phyloP scores from a whole-genome alignment of 1,140 invertebrate genomes.

The Pygmarrhopalites habei region DNA sequence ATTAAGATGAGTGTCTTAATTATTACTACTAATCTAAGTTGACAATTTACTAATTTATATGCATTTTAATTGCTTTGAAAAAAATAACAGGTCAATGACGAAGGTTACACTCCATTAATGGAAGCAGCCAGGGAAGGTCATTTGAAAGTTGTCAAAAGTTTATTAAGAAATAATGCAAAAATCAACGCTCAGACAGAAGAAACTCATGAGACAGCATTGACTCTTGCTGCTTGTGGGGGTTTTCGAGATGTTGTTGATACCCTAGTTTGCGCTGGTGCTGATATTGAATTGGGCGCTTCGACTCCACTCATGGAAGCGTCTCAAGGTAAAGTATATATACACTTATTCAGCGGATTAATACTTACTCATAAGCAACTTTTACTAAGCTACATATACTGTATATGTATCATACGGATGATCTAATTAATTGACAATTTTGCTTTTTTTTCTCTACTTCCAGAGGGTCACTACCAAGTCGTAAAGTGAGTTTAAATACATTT shows the following conservation, averaged over 20 bases:
- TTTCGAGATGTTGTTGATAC: slow-evolving; percentile 97
- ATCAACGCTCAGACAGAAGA: slow-evolving; percentile 98
- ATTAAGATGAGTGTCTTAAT: too few species aligned
- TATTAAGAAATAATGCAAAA: slow-evolving; percentile 87
- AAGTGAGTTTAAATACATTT: slow-evolving; percentile 50
- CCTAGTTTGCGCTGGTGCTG: slow-evolving; percentile 88
- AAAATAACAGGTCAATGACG: slow-evolving; percentile 88
- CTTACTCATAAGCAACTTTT: too few species aligned
- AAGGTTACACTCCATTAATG: slow-evolving; percentile 99
- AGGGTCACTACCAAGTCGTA: slow-evolving; percentile 61
- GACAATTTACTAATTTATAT: too few species aligned
- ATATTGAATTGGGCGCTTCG: slow-evolving; percentile 90
- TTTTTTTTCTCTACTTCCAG: too few species aligned
- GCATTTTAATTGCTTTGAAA: too few species aligned
- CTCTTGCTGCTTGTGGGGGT: slow-evolving; percentile 92
- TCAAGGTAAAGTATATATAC: too few species aligned
- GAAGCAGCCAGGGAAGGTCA: slow-evolving; percentile 97
- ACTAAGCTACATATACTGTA: too few species aligned
- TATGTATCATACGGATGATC: too few species aligned
- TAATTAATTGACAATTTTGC: too few species aligned
- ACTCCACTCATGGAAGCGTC: slow-evolving; percentile 97
- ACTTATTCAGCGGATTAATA: too few species aligned
- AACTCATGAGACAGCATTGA: slow-evolving; percentile 95
- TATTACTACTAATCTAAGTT: too few species aligned
- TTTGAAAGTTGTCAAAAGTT: slow-evolving; percentile 92